Evolutionary conservation across 2,888 invertebrate genomes (phyloP), one percentile per base, ranked within the genome.

Genomic region (Dioctria rufipes): DNA sequence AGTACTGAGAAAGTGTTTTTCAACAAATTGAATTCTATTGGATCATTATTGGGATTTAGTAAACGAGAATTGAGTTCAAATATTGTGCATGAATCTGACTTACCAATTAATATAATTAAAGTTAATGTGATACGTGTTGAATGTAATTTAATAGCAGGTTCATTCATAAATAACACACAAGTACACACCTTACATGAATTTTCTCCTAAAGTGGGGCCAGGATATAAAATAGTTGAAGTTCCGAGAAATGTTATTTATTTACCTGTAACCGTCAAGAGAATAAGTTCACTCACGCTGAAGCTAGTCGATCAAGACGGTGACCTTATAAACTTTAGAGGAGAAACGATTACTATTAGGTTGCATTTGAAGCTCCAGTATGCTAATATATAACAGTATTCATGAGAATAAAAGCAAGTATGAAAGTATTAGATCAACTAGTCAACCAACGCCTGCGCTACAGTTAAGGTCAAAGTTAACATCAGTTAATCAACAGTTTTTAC

Each of bases 121-220:
- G 83, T 87, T 11, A 83, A 81, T 73, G 51, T 80, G 42, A 81
- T 81, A 39, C 43, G 60, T 4, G 25, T 83, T 49, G 81, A 82
- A 49, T 84, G 83, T 75, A 83, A 82, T 80, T 82, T 84, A 60
- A 67, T 83, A 4, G 25, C 60, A 3, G 83, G 83, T 37, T 83
- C 84, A 11, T 84, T 78, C 82, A 79, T 82, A 42, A 84, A 84
- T 82, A 84, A 84, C 9, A 82, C 82, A 63, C 84, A 81, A 40
- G 84, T 84, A 4, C 87, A 88, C 80, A 86, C 85, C 3, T 84
- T 88, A 75, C 86, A 88, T 80, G 84, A 86, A 83, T 88, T 88
- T 84, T 86, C 84, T 13, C 85, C 85, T 4, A 82, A 83, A 51
- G 85, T 86, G 11, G 83, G 84, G 37, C 85, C 86, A 25, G 87